These are phyloP conservation scores for Cyclina sinensis DNA, from an alignment of 1,140 invertebrate genomes.

Conservation along the genomic window DNA sequence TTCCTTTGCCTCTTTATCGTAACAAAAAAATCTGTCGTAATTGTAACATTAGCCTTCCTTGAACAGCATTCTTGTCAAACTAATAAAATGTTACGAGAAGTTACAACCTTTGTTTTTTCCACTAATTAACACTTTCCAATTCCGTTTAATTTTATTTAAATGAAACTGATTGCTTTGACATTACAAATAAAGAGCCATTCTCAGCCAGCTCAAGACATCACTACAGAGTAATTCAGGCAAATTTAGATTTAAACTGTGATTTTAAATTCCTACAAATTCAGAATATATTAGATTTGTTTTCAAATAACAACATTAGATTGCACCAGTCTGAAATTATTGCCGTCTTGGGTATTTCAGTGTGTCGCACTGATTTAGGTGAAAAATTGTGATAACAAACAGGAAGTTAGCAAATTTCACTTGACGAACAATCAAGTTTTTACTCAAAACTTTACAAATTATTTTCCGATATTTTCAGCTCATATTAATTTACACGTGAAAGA, in stretches of 20 bases:
- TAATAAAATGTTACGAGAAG: background rate
- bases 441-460: too few species aligned
- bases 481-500: too few species aligned
- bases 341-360: background rate
- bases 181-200: background rate
- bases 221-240: background rate
- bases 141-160: background rate
- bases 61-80: background rate
- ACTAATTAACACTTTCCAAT: background rate
- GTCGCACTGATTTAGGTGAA: background rate
- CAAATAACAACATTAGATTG: background rate
- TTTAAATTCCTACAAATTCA: background rate
- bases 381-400: background rate
- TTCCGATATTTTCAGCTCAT: too few species aligned
- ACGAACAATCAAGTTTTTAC: too few species aligned
- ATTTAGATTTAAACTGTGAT: background rate
- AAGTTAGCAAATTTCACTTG: too few species aligned
- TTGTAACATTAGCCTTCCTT: background rate
- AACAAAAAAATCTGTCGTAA: background rate
- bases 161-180: background rate
- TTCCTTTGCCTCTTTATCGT: background rate
- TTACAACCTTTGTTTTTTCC: background rate
- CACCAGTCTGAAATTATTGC: background rate
- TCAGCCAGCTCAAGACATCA: background rate
- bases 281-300: slow-evolving; percentile 6